Conservation (phyloP, 2,888 invertebrate species). For the Erpobdella octoculata region DNA sequence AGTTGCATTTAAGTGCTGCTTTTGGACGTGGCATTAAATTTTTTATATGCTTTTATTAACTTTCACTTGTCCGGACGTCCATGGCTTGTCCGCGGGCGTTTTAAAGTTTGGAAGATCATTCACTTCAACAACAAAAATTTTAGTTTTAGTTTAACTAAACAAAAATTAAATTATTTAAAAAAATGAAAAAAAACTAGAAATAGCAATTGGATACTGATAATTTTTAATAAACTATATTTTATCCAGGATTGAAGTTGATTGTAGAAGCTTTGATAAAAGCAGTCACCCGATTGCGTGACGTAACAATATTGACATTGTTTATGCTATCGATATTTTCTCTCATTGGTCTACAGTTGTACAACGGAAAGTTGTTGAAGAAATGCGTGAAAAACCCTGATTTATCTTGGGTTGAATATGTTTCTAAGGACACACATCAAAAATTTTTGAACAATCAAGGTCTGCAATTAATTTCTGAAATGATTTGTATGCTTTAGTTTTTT, state of each 20-base stretch:
- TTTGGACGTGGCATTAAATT: no score
- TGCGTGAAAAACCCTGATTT: slow-evolving; percentile 62
- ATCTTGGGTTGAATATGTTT: slow-evolving; percentile 17
- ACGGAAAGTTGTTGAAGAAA: slow-evolving; percentile 78
- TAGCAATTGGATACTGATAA: neutral
- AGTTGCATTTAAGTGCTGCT: no score
- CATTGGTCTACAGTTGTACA: slow-evolving; percentile 96
- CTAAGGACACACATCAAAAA: neutral
- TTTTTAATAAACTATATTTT: neutral
- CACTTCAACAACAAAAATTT: neutral
- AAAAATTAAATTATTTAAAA: neutral
- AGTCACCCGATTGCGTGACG: slow-evolving; percentile 96
- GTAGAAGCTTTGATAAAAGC: slow-evolving; percentile 99
- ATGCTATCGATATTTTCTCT: slow-evolving; percentile 95
- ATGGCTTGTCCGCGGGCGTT: no score
- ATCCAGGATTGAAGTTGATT: slow-evolving; percentile 89
- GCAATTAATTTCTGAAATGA: neutral
- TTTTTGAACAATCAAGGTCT: neutral
- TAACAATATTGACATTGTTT: slow-evolving; percentile 97
- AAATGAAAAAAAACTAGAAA: neutral
- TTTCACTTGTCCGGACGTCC: no score
- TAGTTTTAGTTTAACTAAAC: neutral
- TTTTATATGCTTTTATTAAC: no score
- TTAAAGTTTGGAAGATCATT: no score
- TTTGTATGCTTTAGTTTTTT: no score